A percentile compares a stretch with the other conserved stretches of the same genome.
Evolutionary conservation across 2,888 invertebrate genomes (phyloP).

Genomic region (Scaptomyza caliginosa): DNA sequence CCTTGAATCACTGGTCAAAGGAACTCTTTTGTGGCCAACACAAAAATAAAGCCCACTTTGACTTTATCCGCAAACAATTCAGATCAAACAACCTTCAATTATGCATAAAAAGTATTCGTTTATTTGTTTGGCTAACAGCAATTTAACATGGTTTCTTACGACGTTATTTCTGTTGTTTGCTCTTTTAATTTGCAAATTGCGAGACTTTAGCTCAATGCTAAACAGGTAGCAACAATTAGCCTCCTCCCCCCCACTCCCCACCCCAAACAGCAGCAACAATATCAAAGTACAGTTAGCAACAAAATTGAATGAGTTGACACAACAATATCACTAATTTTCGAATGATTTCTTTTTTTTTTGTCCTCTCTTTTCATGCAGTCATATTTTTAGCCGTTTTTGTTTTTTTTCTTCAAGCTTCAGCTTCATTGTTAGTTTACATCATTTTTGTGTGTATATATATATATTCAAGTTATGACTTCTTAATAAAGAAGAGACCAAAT

Average conservation of each 20-base stretch:
- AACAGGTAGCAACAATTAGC: slow-evolving; percentile 48
- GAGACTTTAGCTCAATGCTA: slow-evolving; percentile 30
- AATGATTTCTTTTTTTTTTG: slow-evolving; percentile 45
- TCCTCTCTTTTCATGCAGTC: slow-evolving; percentile 12
- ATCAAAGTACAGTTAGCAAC: slow-evolving; percentile 65
- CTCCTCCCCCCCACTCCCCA: too few species aligned
- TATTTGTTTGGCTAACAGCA: slow-evolving; percentile 6
- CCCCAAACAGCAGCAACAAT: neutral
- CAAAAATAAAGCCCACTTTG: neutral
- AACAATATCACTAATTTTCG: slow-evolving; percentile 52
- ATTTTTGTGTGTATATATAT: slow-evolving; percentile 21
- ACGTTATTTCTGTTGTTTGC: slow-evolving; percentile 15
- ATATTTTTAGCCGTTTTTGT: slow-evolving; percentile 18
- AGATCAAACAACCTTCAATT: slow-evolving; percentile 22
- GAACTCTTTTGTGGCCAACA: neutral
- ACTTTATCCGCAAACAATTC: slow-evolving; percentile 7
- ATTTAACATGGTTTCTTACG: slow-evolving; percentile 14
- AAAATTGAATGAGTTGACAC: slow-evolving; percentile 13
- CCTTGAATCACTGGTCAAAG: slow-evolving; percentile 5
- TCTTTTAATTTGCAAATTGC: slow-evolving; percentile 57
- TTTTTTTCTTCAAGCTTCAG: slow-evolving; percentile 26
- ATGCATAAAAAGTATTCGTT: slow-evolving; percentile 3
- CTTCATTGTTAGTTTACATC: slow-evolving; percentile 60
- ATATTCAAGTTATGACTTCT: slow-evolving; percentile 64
- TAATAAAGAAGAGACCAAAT: slow-evolving; percentile 16